Evolutionary conservation across 2,888 invertebrate species (phyloP).

Genomic region (Agrochola macilenta): DNA sequence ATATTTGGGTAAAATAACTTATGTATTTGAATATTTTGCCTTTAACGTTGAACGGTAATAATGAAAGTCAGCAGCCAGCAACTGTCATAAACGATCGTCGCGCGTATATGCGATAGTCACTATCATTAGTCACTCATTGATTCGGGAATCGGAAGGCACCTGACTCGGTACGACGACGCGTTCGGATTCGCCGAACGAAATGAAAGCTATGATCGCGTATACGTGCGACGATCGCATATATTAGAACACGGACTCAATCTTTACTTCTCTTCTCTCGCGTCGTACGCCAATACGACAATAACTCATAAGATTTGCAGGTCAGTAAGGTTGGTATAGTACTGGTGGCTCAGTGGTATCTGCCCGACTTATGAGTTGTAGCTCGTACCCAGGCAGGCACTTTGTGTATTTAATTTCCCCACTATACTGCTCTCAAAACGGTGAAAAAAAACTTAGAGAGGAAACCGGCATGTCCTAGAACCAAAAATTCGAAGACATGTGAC

Average conservation of each 20-base stretch:
- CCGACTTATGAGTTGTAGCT: too few species aligned
- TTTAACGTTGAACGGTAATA: neutral
- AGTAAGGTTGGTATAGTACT: too few species aligned
- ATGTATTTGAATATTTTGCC: neutral
- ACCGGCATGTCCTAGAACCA: too few species aligned
- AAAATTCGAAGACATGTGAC: too few species aligned
- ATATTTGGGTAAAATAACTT: neutral
- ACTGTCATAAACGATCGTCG: too few species aligned
- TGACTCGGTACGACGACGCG: neutral
- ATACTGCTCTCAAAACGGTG: too few species aligned
- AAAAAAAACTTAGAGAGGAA: too few species aligned
- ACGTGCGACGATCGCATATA: neutral
- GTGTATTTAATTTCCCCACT: too few species aligned
- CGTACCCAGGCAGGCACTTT: too few species aligned
- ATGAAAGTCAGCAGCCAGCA: too few species aligned
- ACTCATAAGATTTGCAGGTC: too few species aligned
- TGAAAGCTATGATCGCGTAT: neutral
- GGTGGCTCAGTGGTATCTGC: too few species aligned
- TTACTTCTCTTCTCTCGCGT: neutral
- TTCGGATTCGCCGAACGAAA: neutral
- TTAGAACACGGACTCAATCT: neutral
- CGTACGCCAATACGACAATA: neutral
- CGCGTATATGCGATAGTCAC: neutral
- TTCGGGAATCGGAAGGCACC: neutral
- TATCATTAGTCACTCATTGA: neutral